A percentile compares a stretch with the other conserved stretches of the same genome.
Conservation (phyloP, 2,797 vertebrate species). For the Dermochelys coriacea region DNA sequence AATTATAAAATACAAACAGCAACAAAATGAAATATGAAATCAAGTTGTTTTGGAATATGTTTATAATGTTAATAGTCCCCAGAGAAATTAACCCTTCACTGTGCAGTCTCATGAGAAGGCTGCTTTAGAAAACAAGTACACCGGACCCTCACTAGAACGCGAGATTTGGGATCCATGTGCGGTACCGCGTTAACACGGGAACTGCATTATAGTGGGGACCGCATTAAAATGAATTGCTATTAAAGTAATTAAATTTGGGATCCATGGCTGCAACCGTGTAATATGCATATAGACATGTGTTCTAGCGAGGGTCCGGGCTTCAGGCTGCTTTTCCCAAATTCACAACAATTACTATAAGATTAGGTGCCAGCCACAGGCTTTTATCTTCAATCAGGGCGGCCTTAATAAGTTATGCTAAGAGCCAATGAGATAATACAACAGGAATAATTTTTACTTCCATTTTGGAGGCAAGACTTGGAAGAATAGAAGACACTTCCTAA, state of each 20-base stretch:
- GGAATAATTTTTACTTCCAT: neutral
- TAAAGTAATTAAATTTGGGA: too few species aligned
- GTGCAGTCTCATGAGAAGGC: neutral
- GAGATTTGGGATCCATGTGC: too few species aligned
- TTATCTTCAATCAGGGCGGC: neutral
- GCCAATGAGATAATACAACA: neutral
- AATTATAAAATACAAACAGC: neutral
- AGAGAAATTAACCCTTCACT: neutral
- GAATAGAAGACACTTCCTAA: neutral
- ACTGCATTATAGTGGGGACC: too few species aligned
- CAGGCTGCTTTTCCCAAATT: neutral
- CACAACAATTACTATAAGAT: neutral
- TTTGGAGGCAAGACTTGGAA: neutral
- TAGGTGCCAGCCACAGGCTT: neutral
- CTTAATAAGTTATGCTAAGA: neutral
- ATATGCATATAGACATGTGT: too few species aligned
- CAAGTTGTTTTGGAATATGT: neutral
- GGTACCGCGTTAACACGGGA: too few species aligned
- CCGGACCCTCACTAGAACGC: too few species aligned
- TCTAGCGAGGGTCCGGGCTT: neutral
- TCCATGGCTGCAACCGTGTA: too few species aligned
- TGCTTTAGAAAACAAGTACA: neutral
- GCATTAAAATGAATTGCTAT: too few species aligned
- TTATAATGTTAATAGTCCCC: neutral
- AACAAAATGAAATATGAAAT: neutral